These are phyloP conservation scores for Yponomeuta evonymella DNA, from an alignment of 2,888 invertebrate genomes.

Conservation along the genomic window DNA sequence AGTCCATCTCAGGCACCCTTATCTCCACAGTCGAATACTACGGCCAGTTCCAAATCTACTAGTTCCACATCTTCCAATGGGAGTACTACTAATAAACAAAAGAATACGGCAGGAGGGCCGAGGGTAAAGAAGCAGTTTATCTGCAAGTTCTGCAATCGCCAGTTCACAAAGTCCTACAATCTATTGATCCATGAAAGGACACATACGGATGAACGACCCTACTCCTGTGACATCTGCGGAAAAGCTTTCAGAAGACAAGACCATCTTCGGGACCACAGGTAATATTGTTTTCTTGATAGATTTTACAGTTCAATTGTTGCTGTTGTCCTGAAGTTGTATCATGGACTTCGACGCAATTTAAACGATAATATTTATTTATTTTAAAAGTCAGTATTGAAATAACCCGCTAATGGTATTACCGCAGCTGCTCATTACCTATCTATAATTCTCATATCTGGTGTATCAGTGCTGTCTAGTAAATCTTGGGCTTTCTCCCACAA, in stretches of 20 bases:
- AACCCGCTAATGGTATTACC: too few relatives aligned
- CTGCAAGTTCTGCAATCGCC: slow-evolving; percentile 97
- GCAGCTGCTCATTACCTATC: too few relatives aligned
- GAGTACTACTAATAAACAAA: slow-evolving; percentile 66
- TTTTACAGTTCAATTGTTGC: too few relatives aligned
- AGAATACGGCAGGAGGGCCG: slow-evolving; percentile 77
- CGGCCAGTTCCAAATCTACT: slow-evolving; percentile 55
- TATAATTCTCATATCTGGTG: too few relatives aligned
- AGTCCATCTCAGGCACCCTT: slow-evolving; percentile 64
- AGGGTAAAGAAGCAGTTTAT: slow-evolving; percentile 98
- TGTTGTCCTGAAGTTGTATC: too few relatives aligned
- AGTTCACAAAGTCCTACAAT: slow-evolving; percentile 98
- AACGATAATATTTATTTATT: too few relatives aligned
- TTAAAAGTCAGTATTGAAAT: too few relatives aligned
- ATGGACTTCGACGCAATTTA: too few relatives aligned
- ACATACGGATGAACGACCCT: slow-evolving; percentile 97
- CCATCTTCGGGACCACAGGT: slow-evolving; percentile 95
- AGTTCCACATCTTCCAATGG: slow-evolving; percentile 64
- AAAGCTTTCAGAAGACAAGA: slow-evolving; percentile 99
- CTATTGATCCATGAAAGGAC: slow-evolving; percentile 97
- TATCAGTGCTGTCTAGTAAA: slow-evolving; percentile 4
- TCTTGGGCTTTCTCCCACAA: not conserved
- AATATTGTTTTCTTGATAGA: slow-evolving; percentile 31
- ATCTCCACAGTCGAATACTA: slow-evolving; percentile 62
- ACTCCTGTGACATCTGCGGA: slow-evolving; percentile 97